These are phyloP conservation scores for Aeoliscus strigatus DNA, from an alignment of 2,797 vertebrate species.

Conservation along the genomic window DNA sequence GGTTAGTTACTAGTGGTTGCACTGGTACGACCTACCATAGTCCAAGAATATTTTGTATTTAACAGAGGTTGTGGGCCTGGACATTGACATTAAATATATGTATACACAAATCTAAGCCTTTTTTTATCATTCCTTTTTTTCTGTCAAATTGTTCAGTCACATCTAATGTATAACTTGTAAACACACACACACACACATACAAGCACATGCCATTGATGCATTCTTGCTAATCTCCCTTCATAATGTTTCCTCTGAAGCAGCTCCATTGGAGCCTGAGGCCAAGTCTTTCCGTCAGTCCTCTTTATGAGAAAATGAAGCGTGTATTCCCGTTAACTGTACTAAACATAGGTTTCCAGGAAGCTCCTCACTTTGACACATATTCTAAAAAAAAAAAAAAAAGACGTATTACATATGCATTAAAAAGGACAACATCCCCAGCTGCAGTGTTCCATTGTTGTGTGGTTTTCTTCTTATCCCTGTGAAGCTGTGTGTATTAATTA, in stretches of 20 bases:
- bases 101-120: too few relatives aligned
- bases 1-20: too few relatives aligned
- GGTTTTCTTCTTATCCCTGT: constrained; percentile 9
- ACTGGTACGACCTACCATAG: too few relatives aligned
- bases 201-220: constrained; percentile 7
- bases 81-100: too few relatives aligned
- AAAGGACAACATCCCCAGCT: constrained; percentile 12
- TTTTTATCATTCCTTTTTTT: too few relatives aligned
- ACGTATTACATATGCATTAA: constrained; percentile 12
- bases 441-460: constrained; percentile 6
- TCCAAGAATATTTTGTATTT: too few relatives aligned
- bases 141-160: too few relatives aligned
- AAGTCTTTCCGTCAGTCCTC: constrained; percentile 16
- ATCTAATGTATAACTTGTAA: too few relatives aligned
- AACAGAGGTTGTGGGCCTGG: too few relatives aligned
- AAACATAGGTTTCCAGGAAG: constrained; percentile 24
- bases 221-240: constrained; percentile 29
- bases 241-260: constrained; percentile 22
- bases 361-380: constrained; percentile 25
- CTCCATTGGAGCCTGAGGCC: constrained; percentile 34
- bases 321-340: constrained; percentile 33
- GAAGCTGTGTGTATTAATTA: constrained; percentile 50
- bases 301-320: constrained; percentile 21
- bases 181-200: too few relatives aligned
- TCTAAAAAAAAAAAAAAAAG: constrained; percentile 16